Evolutionary conservation across 2,888 invertebrate genomes (phyloP), one percentile per base, ranked within the genome.

Genomic region (Syrphus vitripennis): DNA sequence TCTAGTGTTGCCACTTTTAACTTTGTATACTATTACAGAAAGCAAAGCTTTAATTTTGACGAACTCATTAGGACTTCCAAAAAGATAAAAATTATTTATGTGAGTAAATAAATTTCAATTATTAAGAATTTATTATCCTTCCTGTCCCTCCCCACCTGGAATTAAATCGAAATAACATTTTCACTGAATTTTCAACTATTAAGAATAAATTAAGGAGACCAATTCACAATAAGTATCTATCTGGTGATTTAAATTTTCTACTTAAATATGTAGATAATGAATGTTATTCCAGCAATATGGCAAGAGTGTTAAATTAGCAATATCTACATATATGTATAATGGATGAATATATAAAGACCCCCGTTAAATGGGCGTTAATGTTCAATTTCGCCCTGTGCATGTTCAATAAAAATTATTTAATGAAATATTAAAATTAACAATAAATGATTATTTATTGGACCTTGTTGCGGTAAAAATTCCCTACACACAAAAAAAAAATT

Each of bases 381-480:
- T 29, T 29, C 24, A 16, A 7, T 65, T n/a, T 12, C 75, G 67
- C 59, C 50, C 50, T 50, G 59, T 77, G 19, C 37, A 50, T 34
- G 57, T 45, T 29, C 12, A 45, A 65, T 40, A 70, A 71, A 34
- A 50, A 59, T 7, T 14, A 48, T 19, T 61, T 42, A 57, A 57
- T 42, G 26, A 65, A 83, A 61, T 75, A 79, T 79, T 80, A 45
- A 77, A 84, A 81, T 76, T 72, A 81, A 76, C 61, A 76, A 77
- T 81, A 53, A 50, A 72, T 77, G 37, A 63, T 77, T 81, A 81
- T 84, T 84, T 69, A 84, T 84, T 61, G 76, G 29, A 69, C 71
- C 59, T 71, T 76, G 80, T 61, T 42, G 59, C 53, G 75, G 71
- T 42, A 29, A 26, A 24, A 65, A 57, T 26, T 40, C 69, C 29